Conservation (phyloP, 2,113 vertebrate genomes). For the Lamprologus sp. region DNA sequence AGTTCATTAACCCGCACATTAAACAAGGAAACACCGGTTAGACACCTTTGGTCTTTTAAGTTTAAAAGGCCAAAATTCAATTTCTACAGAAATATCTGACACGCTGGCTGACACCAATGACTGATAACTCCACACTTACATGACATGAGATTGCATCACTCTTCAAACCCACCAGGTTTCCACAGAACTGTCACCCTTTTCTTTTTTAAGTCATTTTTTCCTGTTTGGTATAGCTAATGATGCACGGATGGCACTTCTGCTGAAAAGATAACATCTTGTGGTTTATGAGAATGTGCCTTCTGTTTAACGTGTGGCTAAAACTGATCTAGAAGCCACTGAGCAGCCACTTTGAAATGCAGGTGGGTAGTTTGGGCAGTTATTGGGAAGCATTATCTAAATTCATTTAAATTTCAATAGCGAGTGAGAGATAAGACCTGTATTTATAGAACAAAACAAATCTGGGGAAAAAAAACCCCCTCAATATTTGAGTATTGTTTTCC, state of each 20-base stretch:
- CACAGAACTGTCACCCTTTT: neutral
- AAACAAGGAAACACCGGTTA: neutral
- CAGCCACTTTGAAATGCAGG: neutral
- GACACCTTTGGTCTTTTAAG: neutral
- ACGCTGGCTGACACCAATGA: neutral
- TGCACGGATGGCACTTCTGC: neutral
- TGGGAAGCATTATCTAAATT: neutral
- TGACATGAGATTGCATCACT: neutral
- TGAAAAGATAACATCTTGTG: neutral
- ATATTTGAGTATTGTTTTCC: neutral
- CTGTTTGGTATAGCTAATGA: neutral
- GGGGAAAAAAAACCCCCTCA: rapidly evolving
- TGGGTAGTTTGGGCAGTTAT: neutral
- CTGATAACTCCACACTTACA: neutral
- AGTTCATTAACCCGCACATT: slow-evolving; percentile 25
- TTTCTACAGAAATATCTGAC: neutral
- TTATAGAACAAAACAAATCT: neutral
- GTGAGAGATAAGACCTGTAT: neutral
- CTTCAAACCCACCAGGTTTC: neutral
- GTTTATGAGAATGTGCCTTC: neutral
- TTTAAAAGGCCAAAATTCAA: neutral
- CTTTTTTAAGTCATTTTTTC: neutral
- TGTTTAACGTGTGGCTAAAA: neutral
- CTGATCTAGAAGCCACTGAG: neutral
- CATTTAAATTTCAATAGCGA: neutral